A percentile compares a stretch with the other conserved stretches of the same genome.
phyloP scores from a whole-genome alignment of 2,113 vertebrate species.

The Nibea albiflora region DNA sequence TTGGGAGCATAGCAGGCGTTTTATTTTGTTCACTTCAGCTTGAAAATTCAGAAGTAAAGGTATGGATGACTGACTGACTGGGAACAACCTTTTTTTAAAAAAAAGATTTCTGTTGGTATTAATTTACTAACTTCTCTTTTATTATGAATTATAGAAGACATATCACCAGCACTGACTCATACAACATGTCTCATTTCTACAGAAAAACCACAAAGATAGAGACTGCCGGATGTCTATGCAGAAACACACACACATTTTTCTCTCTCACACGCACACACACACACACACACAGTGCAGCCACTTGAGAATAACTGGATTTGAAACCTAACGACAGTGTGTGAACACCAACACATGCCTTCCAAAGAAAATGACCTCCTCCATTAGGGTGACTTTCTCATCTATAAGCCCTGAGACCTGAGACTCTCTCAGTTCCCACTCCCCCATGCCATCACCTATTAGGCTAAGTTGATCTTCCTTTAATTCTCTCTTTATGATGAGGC shows the following conservation, averaged over 20 bases:
- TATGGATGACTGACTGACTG: neutral
- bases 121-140: neutral
- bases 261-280: neutral
- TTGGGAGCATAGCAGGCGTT: constrained; percentile 37
- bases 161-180: neutral
- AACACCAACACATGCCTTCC: constrained; percentile 31
- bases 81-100: neutral
- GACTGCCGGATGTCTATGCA: neutral
- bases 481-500: neutral
- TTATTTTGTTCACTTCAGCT: neutral
- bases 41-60: neutral
- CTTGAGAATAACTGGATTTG: constrained; percentile 33
- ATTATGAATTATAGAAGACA: neutral
- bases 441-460: constrained; percentile 13
- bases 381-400: constrained; percentile 11
- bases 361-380: constrained; percentile 12
- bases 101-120: neutral
- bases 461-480: constrained; percentile 12
- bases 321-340: constrained; percentile 20
- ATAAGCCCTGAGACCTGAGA: constrained; percentile 28
- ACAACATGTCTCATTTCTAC: neutral
- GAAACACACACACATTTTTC: neutral
- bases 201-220: neutral
- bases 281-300: constrained; percentile 19
- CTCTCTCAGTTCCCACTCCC: constrained; percentile 1